These are phyloP conservation scores for Xanthorhoe spadicearia DNA, from an alignment of 2,888 invertebrate genomes.

Conservation along the genomic window DNA sequence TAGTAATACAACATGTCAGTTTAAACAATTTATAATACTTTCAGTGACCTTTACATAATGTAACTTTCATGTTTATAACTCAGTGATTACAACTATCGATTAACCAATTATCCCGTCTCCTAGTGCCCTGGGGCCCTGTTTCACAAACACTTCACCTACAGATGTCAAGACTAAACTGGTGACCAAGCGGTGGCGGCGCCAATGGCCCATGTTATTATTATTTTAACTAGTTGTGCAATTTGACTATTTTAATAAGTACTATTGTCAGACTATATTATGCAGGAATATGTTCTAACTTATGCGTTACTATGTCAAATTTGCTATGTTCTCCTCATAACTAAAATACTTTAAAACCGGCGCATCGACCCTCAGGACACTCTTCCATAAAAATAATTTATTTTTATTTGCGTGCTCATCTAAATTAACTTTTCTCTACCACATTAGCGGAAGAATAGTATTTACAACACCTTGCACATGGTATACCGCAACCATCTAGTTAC, in stretches of 20 bases:
- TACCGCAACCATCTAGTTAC: neutral
- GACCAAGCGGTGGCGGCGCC: neutral
- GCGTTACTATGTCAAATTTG: too few species aligned
- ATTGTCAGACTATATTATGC: too few species aligned
- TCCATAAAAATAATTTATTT: too few species aligned
- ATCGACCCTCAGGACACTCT: too few species aligned
- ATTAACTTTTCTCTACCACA: too few species aligned
- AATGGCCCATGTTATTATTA: too few species aligned
- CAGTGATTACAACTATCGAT: constrained; percentile 29
- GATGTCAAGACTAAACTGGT: neutral
- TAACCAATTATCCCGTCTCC: constrained; percentile 26
- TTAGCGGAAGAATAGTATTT: neutral
- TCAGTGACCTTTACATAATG: constrained; percentile 11
- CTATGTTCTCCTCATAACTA: too few species aligned
- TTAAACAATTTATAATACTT: constrained; percentile 13
- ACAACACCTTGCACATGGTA: neutral
- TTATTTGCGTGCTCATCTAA: too few species aligned
- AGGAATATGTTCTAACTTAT: too few species aligned
- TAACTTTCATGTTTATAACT: constrained; percentile 10
- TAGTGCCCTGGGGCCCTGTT: constrained; percentile 1
- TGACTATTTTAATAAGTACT: too few species aligned
- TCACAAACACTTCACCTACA: neutral
- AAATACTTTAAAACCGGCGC: too few species aligned
- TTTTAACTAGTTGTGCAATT: too few species aligned
- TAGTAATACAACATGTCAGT: neutral